phyloP scores from a whole-genome alignment of 2,888 invertebrate genomes.

The Cataglyphis cursor region DNA sequence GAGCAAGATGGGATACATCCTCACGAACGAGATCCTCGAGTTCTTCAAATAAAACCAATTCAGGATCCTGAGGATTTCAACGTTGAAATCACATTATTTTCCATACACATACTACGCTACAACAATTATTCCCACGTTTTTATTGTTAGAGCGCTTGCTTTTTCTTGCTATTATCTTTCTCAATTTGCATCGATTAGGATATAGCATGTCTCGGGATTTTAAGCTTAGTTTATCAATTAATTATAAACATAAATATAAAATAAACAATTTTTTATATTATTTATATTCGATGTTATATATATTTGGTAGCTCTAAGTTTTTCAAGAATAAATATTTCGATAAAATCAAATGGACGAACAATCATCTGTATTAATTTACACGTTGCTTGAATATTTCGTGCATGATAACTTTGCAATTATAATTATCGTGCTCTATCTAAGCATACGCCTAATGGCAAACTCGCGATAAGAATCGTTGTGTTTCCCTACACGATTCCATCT shows the following conservation, averaged over 20 bases:
- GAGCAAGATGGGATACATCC: slow-evolving; percentile 89
- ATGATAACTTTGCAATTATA: slow-evolving; percentile 11
- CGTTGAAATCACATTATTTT: slow-evolving; percentile 15
- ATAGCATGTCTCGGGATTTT: neutral
- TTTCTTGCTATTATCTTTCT: neutral
- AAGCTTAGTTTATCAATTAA: neutral
- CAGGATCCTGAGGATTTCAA: neutral
- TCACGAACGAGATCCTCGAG: slow-evolving; percentile 82
- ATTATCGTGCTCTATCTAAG: slow-evolving; percentile 6
- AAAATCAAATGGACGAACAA: neutral
- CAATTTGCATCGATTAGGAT: neutral
- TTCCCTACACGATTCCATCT: slow-evolving; percentile 12
- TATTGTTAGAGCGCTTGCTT: neutral
- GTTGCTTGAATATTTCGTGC: neutral
- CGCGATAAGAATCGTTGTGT: slow-evolving; percentile 28
- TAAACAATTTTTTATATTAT: slow-evolving; percentile 12
- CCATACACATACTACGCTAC: neutral
- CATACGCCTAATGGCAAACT: neutral
- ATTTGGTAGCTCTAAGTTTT: neutral
- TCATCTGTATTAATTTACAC: slow-evolving; percentile 4
- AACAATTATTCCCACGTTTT: neutral
- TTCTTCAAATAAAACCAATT: slow-evolving; percentile 21
- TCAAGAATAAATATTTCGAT: slow-evolving; percentile 29
- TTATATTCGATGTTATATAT: slow-evolving; percentile 9
- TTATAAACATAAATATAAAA: neutral